Evolutionary conservation across 1,140 invertebrate species (phyloP), one percentile per base, ranked within the genome.

Genomic region (Scaptomyza pallida): DNA sequence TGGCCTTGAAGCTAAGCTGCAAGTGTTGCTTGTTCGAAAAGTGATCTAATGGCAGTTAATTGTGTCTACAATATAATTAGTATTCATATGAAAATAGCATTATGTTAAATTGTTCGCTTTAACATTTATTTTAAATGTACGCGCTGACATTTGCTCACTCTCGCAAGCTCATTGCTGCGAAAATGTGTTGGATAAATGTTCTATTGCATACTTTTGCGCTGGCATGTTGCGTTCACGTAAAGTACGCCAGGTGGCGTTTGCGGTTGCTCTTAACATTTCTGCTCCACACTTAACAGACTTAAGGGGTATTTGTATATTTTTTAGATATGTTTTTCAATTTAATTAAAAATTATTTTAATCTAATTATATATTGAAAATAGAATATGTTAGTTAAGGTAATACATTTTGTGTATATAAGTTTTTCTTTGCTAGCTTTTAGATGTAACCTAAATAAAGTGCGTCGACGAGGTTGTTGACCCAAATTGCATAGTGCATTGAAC

Each of bases 401-500:
- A 6, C 26, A 9, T 30, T 30, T 30, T 30, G 6, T 30, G 8
- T 3, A 26, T 30, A 30, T 30, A 2, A n/a, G n/a, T n/a, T n/a
- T n/a, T n/a, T n/a, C n/a, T n/a, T n/a, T n/a, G n/a, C n/a, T n/a
- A n/a, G n/a, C n/a, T n/a, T n/a, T n/a, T n/a, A n/a, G n/a, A n/a
- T 9, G 12, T 82, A 76, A 79, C 81, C 85, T 63, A 86, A 82
- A 75, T 86, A 72, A 56, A 59, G 16, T 45, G 6, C 23, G 1
- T 60, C 43, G 65, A 30, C 26, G 8, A 82, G 89, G 89, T 90
- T 90, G 88, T 89, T 90, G 89, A 82, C 85, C 83, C 41, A 90
- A 90, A 83, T 90, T 74, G 78, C 80, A 79, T 78, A 74, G 89
- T 89, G 83, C 89, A 82, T 72, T 90, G 89, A 90, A 90, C 89